Conservation (phyloP, 2,888 invertebrate species). For the Conus canariensis region DNA sequence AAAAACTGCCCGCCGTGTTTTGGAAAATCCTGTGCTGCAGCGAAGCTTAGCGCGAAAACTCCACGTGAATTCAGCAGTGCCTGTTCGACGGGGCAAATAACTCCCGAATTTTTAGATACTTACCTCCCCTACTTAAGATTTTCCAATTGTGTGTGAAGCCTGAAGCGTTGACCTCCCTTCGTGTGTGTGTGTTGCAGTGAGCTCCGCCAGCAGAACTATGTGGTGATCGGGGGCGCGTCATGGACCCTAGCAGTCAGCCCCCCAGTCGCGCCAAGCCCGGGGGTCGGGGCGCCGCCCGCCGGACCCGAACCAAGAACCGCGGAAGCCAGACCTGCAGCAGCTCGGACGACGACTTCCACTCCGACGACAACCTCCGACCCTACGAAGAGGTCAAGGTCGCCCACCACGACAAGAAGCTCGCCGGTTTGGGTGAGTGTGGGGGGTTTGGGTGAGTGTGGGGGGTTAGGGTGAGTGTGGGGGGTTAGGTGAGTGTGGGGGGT, state of each 20-base stretch:
- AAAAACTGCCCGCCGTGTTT: too few species aligned
- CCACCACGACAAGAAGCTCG: slow-evolving; percentile 72
- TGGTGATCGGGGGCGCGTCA: neutral
- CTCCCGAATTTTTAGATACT: too few species aligned
- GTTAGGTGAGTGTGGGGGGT: slow-evolving; percentile 60
- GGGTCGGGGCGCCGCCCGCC: slow-evolving; percentile 53
- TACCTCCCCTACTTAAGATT: too few species aligned
- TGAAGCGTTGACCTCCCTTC: too few species aligned
- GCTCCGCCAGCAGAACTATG: neutral
- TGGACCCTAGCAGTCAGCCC: slow-evolving; percentile 2
- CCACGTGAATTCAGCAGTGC: too few species aligned
- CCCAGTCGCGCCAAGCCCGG: neutral
- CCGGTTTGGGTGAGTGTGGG: slow-evolving; percentile 66
- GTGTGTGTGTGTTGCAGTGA: too few species aligned
- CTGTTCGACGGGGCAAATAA: too few species aligned
- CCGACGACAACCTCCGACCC: slow-evolving; percentile 73
- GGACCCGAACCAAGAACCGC: slow-evolving; percentile 60
- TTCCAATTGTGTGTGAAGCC: too few species aligned
- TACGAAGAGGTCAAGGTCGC: slow-evolving; percentile 74
- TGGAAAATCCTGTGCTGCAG: too few species aligned
- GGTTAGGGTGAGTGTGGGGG: slow-evolving; percentile 64
- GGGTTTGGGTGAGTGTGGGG: slow-evolving; percentile 60
- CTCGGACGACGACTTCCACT: slow-evolving; percentile 72
- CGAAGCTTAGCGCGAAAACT: too few species aligned
- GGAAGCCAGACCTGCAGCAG: slow-evolving; percentile 69